These are phyloP conservation scores for Formica selysi DNA, from an alignment of 1,140 invertebrate species.

Conservation along the genomic window DNA sequence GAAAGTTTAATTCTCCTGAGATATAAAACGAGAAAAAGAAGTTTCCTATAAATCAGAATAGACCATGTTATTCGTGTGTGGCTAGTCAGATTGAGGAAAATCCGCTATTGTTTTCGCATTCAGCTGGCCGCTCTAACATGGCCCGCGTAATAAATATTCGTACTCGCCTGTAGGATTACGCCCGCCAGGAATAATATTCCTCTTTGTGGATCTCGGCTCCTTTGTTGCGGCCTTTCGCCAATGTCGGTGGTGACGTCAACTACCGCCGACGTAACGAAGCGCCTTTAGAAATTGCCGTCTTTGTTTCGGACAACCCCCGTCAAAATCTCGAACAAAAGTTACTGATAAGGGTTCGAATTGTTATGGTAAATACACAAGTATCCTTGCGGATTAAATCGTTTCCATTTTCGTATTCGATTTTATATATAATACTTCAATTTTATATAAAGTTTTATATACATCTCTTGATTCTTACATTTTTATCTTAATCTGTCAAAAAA, in stretches of 20 bases:
- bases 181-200: slow-evolving; percentile 83
- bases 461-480: not conserved
- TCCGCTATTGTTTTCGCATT: slow-evolving; percentile 83
- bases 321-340: slow-evolving; percentile 70
- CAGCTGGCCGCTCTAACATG: slow-evolving; percentile 80
- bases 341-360: slow-evolving; percentile 67
- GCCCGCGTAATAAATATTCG: slow-evolving; percentile 83
- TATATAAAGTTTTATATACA: not conserved
- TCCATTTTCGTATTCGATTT: not conserved
- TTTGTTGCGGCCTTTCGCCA: slow-evolving; percentile 80
- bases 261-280: slow-evolving; percentile 73
- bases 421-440: not conserved
- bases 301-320: slow-evolving; percentile 75
- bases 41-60: slow-evolving; percentile 77
- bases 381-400: slow-evolving; percentile 19
- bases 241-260: slow-evolving; percentile 76
- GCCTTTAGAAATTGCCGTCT: slow-evolving; percentile 78
- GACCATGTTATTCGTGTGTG: slow-evolving; percentile 73
- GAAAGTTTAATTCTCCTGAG: slow-evolving; percentile 8
- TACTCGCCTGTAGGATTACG: slow-evolving; percentile 79
- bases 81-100: slow-evolving; percentile 80
- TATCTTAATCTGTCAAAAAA: not conserved
- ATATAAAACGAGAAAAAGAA: slow-evolving; percentile 48
- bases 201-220: slow-evolving; percentile 80
- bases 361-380: slow-evolving; percentile 61